phyloP scores from a whole-genome alignment of 2,888 invertebrate species.

The Catocala nupta region DNA sequence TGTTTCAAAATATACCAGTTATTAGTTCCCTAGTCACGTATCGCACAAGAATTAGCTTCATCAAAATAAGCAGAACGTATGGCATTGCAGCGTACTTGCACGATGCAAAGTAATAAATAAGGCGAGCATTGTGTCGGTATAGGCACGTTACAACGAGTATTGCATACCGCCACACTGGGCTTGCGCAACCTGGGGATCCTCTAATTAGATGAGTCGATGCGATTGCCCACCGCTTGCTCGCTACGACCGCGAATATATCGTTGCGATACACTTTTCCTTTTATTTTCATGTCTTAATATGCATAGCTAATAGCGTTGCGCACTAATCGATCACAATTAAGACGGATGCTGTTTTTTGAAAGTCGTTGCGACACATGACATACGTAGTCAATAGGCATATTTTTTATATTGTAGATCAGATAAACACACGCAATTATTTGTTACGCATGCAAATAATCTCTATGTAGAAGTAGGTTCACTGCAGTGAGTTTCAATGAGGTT shows the following conservation, averaged over 20 bases:
- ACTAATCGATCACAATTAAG: conserved; percentile 48
- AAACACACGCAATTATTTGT: conserved; percentile 25
- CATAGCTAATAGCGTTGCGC: conserved; percentile 39
- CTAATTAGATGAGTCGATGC: conserved; percentile 74
- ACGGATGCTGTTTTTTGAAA: conserved; percentile 37
- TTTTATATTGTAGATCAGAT: conserved; percentile 27
- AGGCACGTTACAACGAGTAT: conserved; percentile 41
- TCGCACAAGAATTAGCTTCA: conserved; percentile 32
- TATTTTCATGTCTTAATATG: conserved; percentile 48
- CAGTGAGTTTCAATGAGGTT: too few species aligned
- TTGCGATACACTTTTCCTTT: conserved; percentile 55
- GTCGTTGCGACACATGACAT: conserved; percentile 33
- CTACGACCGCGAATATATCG: conserved; percentile 60
- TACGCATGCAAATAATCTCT: conserved; percentile 9
- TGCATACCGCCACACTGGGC: conserved; percentile 43
- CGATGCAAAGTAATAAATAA: conserved; percentile 54
- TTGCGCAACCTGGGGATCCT: conserved; percentile 61
- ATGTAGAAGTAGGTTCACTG: conserved; percentile 2
- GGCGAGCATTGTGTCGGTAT: conserved; percentile 37
- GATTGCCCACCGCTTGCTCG: conserved; percentile 63
- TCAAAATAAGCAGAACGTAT: conserved; percentile 42
- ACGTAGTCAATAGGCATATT: conserved; percentile 18
- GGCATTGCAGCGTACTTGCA: conserved; percentile 45
- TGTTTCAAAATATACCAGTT: conserved; percentile 20
- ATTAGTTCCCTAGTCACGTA: conserved; percentile 38